Evolutionary conservation across 2,113 vertebrate genomes (phyloP).

Genomic region (Tricholaema leucomelas): DNA sequence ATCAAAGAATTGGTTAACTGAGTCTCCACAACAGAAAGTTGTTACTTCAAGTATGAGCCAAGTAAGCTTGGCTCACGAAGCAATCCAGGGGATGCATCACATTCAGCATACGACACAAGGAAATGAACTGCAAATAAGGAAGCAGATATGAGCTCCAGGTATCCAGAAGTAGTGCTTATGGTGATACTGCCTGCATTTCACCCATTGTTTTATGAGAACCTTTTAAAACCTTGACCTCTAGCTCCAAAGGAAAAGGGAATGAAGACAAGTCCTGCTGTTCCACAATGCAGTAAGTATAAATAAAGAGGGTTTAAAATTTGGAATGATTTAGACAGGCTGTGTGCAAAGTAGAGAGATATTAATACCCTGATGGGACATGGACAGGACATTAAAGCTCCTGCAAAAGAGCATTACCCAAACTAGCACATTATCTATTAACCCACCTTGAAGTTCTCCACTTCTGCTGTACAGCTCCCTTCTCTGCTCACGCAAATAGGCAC

Average conservation of each 20-base stretch:
- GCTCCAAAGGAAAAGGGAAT: neutral
- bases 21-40: neutral
- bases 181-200: neutral
- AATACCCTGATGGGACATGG: neutral
- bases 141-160: neutral
- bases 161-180: neutral
- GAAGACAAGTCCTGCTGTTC: neutral
- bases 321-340: neutral
- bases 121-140: neutral
- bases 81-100: neutral
- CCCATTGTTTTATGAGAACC: fast-evolving
- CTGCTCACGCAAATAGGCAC: slow-evolving; percentile 95
- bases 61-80: neutral
- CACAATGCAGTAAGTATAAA: neutral
- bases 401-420: neutral
- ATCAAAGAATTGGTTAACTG: neutral
- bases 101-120: neutral
- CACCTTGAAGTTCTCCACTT: slow-evolving; percentile 98
- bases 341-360: neutral
- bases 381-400: neutral
- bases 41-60: neutral
- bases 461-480: slow-evolving; percentile 95
- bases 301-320: neutral
- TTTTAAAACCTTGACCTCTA: neutral
- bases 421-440: neutral